phyloP scores from a whole-genome alignment of 2,797 vertebrate genomes.

The Cryptoblepharus egeriae region DNA sequence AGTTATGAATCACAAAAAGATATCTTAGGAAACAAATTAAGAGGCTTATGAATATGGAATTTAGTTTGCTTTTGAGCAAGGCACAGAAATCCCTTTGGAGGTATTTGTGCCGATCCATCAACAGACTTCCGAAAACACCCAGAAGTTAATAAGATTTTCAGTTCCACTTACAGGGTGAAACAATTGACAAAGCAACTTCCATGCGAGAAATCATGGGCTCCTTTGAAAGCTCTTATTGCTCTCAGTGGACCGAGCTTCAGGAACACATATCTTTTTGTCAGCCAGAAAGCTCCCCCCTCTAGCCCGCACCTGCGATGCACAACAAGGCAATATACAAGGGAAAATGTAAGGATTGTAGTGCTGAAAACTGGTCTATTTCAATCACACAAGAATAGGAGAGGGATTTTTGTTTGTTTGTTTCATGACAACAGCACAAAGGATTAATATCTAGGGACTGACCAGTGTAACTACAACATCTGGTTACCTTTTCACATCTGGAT shows the following conservation, averaged over 20 bases:
- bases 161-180: slow-evolving; percentile 8
- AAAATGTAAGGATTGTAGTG: slow-evolving; percentile 12
- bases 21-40: not conserved
- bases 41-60: not conserved
- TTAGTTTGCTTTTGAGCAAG: not conserved
- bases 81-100: not conserved
- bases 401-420: slow-evolving; percentile 21
- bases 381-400: slow-evolving; percentile 11
- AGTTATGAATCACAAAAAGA: slow-evolving; percentile 9
- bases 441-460: slow-evolving; percentile 37
- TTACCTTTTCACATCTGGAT: slow-evolving; percentile 50
- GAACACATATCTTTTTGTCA: slow-evolving; percentile 30
- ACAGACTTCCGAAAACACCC: not conserved
- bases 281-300: slow-evolving; percentile 31
- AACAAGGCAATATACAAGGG: not conserved
- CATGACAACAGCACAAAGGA: slow-evolving; percentile 38
- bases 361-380: slow-evolving; percentile 49
- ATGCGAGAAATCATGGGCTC: not conserved
- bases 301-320: slow-evolving; percentile 8
- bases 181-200: not conserved
- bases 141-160: slow-evolving; percentile 16
- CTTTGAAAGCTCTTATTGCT: slow-evolving; percentile 28
- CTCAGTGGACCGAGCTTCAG: slow-evolving; percentile 3
- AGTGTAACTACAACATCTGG: slow-evolving; percentile 68
- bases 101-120: not conserved